A percentile compares a stretch with the other conserved stretches of the same genome.
Evolutionary conservation across 2,888 invertebrate species (phyloP).

Genomic region (Eupithecia tripunctaria): DNA sequence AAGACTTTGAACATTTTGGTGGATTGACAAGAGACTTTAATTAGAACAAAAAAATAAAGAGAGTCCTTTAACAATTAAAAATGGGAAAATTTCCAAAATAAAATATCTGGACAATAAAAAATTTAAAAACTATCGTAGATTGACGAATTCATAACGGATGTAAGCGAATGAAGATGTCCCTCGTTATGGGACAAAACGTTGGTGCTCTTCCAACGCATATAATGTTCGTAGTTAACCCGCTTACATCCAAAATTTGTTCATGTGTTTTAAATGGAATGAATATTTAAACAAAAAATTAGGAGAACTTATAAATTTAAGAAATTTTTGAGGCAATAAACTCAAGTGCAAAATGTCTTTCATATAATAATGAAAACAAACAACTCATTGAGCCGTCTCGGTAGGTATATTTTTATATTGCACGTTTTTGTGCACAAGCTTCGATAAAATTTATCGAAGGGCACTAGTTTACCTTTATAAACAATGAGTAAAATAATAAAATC

Average conservation of each 20-base stretch:
- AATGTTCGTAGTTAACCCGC: too few relatives aligned
- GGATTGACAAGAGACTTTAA: too few relatives aligned
- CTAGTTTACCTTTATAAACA: background rate
- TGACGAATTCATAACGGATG: too few relatives aligned
- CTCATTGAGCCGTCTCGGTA: background rate
- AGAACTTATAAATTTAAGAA: background rate
- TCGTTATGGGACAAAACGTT: too few relatives aligned
- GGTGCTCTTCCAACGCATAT: too few relatives aligned
- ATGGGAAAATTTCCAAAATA: too few relatives aligned
- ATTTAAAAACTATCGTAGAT: too few relatives aligned
- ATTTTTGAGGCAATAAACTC: conserved; percentile 1
- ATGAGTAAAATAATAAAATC: background rate
- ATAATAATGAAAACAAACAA: background rate
- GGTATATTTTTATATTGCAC: background rate
- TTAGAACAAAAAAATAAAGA: too few relatives aligned
- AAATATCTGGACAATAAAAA: background rate
- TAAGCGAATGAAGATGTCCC: too few relatives aligned
- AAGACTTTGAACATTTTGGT: background rate
- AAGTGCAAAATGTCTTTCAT: background rate
- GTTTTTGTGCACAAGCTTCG: conserved; percentile 6
- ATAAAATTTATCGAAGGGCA: background rate
- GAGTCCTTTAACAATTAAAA: too few relatives aligned
- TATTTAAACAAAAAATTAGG: background rate
- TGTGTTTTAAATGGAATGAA: background rate
- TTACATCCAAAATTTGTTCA: too few relatives aligned